phyloP scores from a whole-genome alignment of 2,888 invertebrate genomes.

The Cylloceria caligata region DNA sequence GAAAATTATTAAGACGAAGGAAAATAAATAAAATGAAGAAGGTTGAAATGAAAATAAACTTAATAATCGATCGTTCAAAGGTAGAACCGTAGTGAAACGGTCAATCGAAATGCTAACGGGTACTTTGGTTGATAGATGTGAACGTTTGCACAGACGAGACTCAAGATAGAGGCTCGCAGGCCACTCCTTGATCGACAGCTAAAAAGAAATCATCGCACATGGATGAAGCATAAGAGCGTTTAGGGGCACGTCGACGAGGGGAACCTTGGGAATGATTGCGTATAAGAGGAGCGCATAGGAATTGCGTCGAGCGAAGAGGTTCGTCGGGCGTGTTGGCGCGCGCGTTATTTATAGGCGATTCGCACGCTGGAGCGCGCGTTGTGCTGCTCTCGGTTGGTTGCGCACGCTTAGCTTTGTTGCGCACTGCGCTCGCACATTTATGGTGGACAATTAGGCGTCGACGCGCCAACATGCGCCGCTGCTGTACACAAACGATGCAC shows the following conservation, averaged over 20 bases:
- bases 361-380: conserved; percentile 72
- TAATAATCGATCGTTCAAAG: conserved; percentile 32
- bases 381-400: conserved; percentile 60
- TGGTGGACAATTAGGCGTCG: conserved; percentile 65
- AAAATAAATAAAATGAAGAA: neutral
- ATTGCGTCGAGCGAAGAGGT: conserved; percentile 17
- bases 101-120: conserved; percentile 51
- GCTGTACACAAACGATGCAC: conserved; percentile 37
- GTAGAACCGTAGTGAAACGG: conserved; percentile 32
- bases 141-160: conserved; percentile 26
- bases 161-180: conserved; percentile 23
- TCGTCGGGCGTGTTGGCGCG: conserved; percentile 68
- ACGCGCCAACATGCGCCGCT: conserved; percentile 65
- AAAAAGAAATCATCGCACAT: conserved; percentile 35
- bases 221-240: neutral
- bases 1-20: neutral
- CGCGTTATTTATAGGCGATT: conserved; percentile 79
- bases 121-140: conserved; percentile 27
- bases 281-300: neutral
- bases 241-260: neutral
- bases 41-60: neutral
- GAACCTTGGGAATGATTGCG: conserved; percentile 17
- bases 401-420: conserved; percentile 17
- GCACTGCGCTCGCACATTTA: conserved; percentile 47
- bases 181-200: conserved; percentile 22